Evolutionary conservation across 2,113 vertebrate genomes (phyloP).

Genomic region (Tiliqua scincoides): DNA sequence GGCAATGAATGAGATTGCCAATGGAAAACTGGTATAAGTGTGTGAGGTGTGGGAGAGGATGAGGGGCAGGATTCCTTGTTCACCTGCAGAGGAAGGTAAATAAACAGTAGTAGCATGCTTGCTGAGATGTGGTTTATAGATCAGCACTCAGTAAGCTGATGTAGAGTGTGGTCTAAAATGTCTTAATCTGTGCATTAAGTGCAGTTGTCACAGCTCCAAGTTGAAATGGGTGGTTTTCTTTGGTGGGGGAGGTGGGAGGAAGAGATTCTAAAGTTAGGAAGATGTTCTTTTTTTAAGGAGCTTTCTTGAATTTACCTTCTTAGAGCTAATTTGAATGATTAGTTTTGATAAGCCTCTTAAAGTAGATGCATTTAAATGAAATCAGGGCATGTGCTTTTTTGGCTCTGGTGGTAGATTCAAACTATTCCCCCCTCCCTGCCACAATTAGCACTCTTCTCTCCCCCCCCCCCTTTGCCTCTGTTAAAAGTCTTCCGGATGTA

Average conservation of each 20-base stretch:
- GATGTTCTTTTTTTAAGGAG: constrained; percentile 57
- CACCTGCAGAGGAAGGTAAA: constrained; percentile 48
- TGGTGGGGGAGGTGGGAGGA: constrained; percentile 48
- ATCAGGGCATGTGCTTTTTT: constrained; percentile 79
- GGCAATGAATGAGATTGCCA: constrained; percentile 2
- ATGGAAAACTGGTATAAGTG: background rate
- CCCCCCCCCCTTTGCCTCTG: constrained; percentile 40
- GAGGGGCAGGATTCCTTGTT: background rate
- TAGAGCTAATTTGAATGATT: constrained; percentile 85
- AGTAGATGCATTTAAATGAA: constrained; percentile 82
- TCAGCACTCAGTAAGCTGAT: constrained; percentile 13
- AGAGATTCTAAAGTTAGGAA: constrained; percentile 60
- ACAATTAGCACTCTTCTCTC: constrained; percentile 64
- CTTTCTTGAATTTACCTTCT: constrained; percentile 81
- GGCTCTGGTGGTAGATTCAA: constrained; percentile 70
- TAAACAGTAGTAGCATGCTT: constrained; percentile 54
- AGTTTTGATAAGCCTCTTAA: constrained; percentile 83
- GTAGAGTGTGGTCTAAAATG: constrained; percentile 7
- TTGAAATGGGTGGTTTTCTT: constrained; percentile 41
- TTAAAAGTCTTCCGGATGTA: constrained; percentile 69
- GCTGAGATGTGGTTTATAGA: constrained; percentile 37
- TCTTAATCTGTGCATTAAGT: constrained; percentile 16
- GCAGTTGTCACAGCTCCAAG: constrained; percentile 40
- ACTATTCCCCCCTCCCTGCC: constrained; percentile 60
- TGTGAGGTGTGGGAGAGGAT: background rate